These are phyloP conservation scores for Hypotaenidia okinawae DNA, from an alignment of 2,797 vertebrate genomes.

Conservation along the genomic window DNA sequence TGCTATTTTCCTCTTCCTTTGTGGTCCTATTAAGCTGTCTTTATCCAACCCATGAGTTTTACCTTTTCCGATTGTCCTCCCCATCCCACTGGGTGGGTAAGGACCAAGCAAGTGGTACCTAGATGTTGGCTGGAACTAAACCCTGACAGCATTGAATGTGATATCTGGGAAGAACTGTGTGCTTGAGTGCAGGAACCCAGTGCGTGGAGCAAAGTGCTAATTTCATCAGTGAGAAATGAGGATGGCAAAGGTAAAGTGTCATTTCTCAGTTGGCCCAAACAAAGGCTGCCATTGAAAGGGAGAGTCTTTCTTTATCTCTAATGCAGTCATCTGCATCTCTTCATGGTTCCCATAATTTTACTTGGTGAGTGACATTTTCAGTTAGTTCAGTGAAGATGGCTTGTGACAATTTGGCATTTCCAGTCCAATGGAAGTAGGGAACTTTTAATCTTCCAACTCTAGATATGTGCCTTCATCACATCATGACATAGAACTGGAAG, in stretches of 20 bases:
- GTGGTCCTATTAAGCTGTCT: too few relatives aligned
- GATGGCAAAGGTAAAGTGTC: neutral
- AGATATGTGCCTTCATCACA: accelerated
- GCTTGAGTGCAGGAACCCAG: neutral
- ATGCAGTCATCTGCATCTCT: neutral
- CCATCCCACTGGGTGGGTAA: too few relatives aligned
- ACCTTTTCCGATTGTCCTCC: too few relatives aligned
- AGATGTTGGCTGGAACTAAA: too few relatives aligned
- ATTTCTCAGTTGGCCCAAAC: neutral
- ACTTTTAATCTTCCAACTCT: neutral
- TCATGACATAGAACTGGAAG: neutral
- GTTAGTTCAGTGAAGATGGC: neutral
- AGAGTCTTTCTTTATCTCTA: neutral
- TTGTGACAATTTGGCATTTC: neutral
- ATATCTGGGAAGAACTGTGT: neutral
- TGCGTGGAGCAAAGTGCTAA: neutral
- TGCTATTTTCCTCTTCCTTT: too few relatives aligned
- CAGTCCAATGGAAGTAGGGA: neutral
- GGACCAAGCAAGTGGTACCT: too few relatives aligned
- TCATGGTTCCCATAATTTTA: neutral
- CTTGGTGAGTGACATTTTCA: neutral
- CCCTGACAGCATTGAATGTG: too few relatives aligned
- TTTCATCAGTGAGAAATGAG: neutral
- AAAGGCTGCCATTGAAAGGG: neutral
- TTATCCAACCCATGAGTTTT: too few relatives aligned